Conservation (phyloP, 1,140 invertebrate genomes). For the Gyrodactylus bullatarudis region DNA sequence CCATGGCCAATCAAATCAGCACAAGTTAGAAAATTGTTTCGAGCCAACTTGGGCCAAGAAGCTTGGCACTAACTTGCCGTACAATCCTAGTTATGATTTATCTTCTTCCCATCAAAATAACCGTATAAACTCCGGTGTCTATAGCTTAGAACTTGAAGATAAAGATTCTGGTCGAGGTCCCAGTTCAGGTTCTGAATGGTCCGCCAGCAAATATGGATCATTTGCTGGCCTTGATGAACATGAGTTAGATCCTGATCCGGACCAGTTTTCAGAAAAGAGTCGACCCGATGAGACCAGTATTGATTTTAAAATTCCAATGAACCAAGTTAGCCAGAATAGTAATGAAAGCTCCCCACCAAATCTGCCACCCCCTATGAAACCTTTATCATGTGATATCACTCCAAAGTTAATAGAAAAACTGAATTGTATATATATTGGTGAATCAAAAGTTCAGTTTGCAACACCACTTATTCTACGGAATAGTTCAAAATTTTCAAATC, state of each 20-base stretch:
- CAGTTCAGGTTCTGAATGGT: background rate
- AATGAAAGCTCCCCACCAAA: background rate
- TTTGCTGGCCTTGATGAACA: background rate
- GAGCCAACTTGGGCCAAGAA: background rate
- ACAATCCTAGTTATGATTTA: background rate
- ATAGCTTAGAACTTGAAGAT: background rate
- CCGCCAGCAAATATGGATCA: background rate
- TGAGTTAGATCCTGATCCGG: background rate
- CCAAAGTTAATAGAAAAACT: background rate
- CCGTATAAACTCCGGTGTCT: background rate
- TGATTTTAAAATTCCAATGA: background rate
- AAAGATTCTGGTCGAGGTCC: background rate
- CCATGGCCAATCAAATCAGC: background rate
- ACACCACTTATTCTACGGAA: background rate
- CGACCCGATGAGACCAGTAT: background rate
- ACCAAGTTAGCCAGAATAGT: background rate
- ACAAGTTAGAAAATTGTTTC: no score
- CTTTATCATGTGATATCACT: background rate
- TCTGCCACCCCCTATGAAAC: background rate
- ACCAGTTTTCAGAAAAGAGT: background rate
- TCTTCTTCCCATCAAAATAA: background rate
- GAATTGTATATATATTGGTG: background rate
- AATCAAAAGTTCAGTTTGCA: background rate
- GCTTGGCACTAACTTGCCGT: background rate
- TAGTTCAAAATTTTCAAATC: background rate